Base-by-base conservation (phyloP, 2,888 invertebrate species). In the Liposcelis brunnea region DNA sequence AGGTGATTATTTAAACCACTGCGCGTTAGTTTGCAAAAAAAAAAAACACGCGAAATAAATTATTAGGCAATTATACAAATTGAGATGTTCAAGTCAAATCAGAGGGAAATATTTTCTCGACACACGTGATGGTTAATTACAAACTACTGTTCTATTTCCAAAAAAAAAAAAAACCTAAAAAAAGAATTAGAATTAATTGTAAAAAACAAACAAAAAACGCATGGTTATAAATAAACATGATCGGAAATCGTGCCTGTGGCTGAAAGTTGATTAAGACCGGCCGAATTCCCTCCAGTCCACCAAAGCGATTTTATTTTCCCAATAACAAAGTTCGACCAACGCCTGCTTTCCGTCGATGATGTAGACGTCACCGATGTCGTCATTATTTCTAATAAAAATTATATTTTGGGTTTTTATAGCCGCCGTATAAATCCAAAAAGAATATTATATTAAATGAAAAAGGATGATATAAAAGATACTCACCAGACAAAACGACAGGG, bases 231-330 rank as follows among this genome's bases (percentile, higher is more conserved):
- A 42, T n/a, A 18, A 21, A 40, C 8, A 32, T 12, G 11, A 33
- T 11, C 19, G 18, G 26, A 26, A 8, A 26, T 26, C 26, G 26
- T 26, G 26, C 26, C 26, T 26, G 26, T 75, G 75, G 75, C 74
- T 81, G 82, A 72, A 58, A 85, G 71, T 64, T 83, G 84, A 70
- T 85, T 85, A 58, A 86, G 72, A 57, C 85, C 86, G 49, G 73
- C 51, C 35, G 48, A 65, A 63, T 75, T 79, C 49, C 49, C 48
- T 37, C 50, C 50, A 14, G 47, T 42, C 54, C 77, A 81, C 87
- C 87, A 87, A 50, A 89, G 69, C 38, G 86, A 86, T 59, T 84
- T 80, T 65, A 89, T 86, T 71, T 87, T 86, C 60, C 83, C 83
- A 63, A 86, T 76, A 58, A 86, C 81, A 60, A 82, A 66, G 55